These are phyloP conservation scores for Zaprionus bogoriensis DNA, from an alignment of 2,888 invertebrate species.

Conservation along the genomic window DNA sequence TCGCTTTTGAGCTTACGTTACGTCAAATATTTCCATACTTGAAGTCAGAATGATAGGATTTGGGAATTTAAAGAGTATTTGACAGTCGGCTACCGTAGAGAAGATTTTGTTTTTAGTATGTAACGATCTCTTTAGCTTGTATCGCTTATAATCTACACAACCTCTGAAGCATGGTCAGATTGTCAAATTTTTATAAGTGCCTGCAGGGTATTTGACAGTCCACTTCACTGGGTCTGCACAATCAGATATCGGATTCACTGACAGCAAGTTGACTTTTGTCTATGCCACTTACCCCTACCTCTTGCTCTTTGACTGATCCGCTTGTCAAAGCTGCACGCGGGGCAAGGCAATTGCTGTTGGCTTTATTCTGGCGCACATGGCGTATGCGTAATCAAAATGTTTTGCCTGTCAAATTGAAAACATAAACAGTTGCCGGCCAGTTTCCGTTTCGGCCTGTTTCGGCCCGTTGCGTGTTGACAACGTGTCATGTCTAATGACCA, in stretches of 20 bases:
- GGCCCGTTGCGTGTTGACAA: constrained; percentile 40
- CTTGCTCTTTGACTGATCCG: constrained; percentile 45
- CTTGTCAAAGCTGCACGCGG: constrained; percentile 56
- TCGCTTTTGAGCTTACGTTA: too few species aligned
- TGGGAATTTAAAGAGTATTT: too few species aligned
- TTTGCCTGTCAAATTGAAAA: constrained; percentile 61
- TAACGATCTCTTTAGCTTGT: too few species aligned
- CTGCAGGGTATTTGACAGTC: too few species aligned
- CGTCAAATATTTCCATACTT: too few species aligned
- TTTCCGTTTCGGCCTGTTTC: background rate
- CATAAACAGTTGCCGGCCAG: constrained; percentile 49
- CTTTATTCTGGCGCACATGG: constrained; percentile 40
- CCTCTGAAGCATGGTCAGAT: too few species aligned
- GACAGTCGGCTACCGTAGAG: too few species aligned
- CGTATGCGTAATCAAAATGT: constrained; percentile 70
- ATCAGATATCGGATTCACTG: constrained; percentile 41
- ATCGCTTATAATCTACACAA: too few species aligned
- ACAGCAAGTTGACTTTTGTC: constrained; percentile 42
- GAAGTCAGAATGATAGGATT: too few species aligned
- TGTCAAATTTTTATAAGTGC: too few species aligned
- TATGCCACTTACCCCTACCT: constrained; percentile 22
- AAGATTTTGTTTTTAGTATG: too few species aligned
- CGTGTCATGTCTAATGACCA: constrained; percentile 65
- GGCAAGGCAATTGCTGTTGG: background rate
- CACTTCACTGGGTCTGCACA: constrained; percentile 8